Conservation (phyloP, 2,113 vertebrate species). For the Tangachromis dhanisi region DNA sequence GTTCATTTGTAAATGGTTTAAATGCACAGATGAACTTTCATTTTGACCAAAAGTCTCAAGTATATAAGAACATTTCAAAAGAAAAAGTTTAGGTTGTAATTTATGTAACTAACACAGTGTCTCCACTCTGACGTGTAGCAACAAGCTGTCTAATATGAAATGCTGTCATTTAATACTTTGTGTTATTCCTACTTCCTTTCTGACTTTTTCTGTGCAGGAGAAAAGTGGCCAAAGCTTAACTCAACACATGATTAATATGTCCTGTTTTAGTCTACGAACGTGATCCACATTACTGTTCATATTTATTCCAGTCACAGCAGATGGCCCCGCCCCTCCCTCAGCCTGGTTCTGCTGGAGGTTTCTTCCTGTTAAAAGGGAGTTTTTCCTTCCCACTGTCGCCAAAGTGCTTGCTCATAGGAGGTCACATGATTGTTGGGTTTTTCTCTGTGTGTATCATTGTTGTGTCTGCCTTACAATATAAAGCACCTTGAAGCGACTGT, state of each 20-base stretch:
- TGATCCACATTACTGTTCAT: neutral
- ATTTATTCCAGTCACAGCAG: neutral
- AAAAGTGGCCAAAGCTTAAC: neutral
- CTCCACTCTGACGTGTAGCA: neutral
- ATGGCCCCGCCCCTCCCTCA: neutral
- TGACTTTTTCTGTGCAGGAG: neutral
- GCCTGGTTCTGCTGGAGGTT: rapidly evolving
- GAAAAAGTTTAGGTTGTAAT: neutral
- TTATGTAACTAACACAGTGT: neutral
- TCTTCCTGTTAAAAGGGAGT: neutral
- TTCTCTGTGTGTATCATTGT: neutral
- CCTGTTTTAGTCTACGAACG: neutral
- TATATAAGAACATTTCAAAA: neutral
- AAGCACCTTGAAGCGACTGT: neutral
- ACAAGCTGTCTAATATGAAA: neutral
- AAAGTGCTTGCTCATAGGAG: rapidly evolving
- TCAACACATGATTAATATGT: neutral
- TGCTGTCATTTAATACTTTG: neutral
- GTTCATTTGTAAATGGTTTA: neutral
- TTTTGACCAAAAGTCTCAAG: neutral
- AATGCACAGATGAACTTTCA: neutral
- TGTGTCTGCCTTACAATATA: neutral
- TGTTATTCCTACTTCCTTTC: neutral
- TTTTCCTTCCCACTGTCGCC: neutral
- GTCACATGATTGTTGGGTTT: neutral